Base-by-base conservation (phyloP, 2,797 vertebrate genomes). In the Leuciscus waleckii region DNA sequence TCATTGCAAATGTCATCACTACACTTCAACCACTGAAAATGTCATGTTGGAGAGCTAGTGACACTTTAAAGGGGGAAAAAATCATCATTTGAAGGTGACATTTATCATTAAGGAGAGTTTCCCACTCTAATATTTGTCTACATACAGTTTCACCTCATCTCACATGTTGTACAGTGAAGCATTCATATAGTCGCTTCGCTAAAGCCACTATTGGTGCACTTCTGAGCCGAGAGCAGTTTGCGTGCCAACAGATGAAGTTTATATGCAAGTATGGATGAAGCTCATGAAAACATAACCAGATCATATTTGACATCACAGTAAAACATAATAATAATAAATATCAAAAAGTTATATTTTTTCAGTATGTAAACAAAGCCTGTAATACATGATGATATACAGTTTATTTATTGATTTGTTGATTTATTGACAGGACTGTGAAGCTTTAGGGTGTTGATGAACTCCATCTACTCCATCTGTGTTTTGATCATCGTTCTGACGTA, bases 81-180 rank as follows among this genome's bases (percentile, higher is more conserved):
- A 65, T 46, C 46, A 8, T 74, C 26, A 83, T 68, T 32, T 69
- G 43, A 87, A 84, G 86, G 70, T 87, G 69, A 76, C 26, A 69
- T 83, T 87, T 68, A 49, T 84, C 46, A 43, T 56, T 75, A 69
- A 61, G 69, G 54, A 84, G 81, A 69, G 68, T 80, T 67, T 37
- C 68, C 39, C 21, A 67, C 56, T 80, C 16, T 56, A 75, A 35
- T 49, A 63, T 56, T 79, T 70, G 65, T 3, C 35, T 68, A 21
- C 26, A 19, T 54, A 4, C 16, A n/a, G 49, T 56, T 56, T 21
- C 26, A 74, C 37, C 11, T 68, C 26, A 67, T 67, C 29, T 32
- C 54, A 58, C 35, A 35, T 17, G 39, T 56, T 35, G 16, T 17
- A 61, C 67, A 16, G 5, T 23, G 32, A 16, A 17, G 21, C 29